Base-by-base conservation (phyloP, 2,797 vertebrate species). In the Microhierax caerulescens region DNA sequence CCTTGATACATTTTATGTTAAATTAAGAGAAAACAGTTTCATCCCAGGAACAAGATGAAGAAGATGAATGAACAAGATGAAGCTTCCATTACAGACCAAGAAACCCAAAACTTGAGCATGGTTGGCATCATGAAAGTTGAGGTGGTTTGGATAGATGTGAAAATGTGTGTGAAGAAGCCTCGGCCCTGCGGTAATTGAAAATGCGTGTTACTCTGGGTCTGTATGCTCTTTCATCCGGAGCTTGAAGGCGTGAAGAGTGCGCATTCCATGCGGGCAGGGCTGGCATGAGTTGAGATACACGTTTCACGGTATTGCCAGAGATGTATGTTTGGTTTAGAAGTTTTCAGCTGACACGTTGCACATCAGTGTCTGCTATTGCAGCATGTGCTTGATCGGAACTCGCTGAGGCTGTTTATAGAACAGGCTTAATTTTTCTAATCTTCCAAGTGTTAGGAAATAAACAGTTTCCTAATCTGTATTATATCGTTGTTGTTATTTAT, bases 361-460 rank as follows among this genome's bases (percentile, higher is more conserved):
- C 47, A 59, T 64, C 53, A 9, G 3, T 8, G 21, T 56, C 68
- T 77, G 76, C 63, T 93, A 1, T 83, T 64, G 65, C 85, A 88
- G 93, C 91, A 25, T 17, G 17, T 0, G 0, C 72, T 37, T 27
- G 30, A 9, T 20, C 50, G 24, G 57, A n/a, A 53, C 37, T 60
- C 75, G 22, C 5, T 1, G 13, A 28, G 57, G 3, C 50, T 57
- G 27, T 20, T 45, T n/a, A 63, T 54, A 73, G 24, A 59, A 34
- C 24, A n/a, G 67, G 34, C 63, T 63, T 30, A 7, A 10, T 54
- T 88, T 88, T 88, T 48, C 67, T 92, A 36, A 72, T 93, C 57
- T 88, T 86, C 76, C 79, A 61, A 34, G 61, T 25, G 45, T 95
- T 85, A 93, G 79, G 90, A 96, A 92, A 92, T 32, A 57, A 94